These are phyloP conservation scores for Acronicta psi DNA, from an alignment of 2,888 invertebrate genomes.

Conservation along the genomic window DNA sequence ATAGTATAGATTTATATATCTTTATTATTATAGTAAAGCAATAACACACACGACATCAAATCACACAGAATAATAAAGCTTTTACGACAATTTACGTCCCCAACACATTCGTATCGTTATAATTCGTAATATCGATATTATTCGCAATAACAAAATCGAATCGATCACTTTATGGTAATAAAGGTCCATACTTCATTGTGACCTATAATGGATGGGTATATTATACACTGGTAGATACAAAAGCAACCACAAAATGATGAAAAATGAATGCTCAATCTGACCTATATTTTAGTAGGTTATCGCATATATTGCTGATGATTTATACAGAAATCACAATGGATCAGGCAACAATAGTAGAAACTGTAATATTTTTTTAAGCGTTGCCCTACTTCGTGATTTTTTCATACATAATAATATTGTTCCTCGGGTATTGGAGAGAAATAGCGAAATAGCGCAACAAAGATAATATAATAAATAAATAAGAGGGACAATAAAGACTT, in stretches of 20 bases:
- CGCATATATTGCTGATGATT: too few species aligned
- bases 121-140: conserved; percentile 28
- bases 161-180: conserved; percentile 52
- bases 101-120: conserved; percentile 9
- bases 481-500: too few species aligned
- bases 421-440: too few species aligned
- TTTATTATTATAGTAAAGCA: neutral
- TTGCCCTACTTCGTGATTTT: too few species aligned
- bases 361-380: too few species aligned
- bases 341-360: too few species aligned
- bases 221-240: conserved; percentile 50
- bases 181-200: conserved; percentile 31
- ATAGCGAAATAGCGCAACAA: too few species aligned
- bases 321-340: too few species aligned
- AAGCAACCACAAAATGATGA: conserved; percentile 17
- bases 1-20: too few species aligned
- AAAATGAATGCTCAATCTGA: conserved; percentile 24
- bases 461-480: too few species aligned
- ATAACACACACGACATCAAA: neutral
- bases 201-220: conserved; percentile 45
- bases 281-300: conserved; percentile 19
- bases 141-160: conserved; percentile 45
- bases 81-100: neutral
- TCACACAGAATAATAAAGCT: conserved; percentile 1
- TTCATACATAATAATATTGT: too few species aligned